These are phyloP conservation scores for Ariolimax columbianus DNA, from an alignment of 2,888 invertebrate genomes.

Conservation along the genomic window DNA sequence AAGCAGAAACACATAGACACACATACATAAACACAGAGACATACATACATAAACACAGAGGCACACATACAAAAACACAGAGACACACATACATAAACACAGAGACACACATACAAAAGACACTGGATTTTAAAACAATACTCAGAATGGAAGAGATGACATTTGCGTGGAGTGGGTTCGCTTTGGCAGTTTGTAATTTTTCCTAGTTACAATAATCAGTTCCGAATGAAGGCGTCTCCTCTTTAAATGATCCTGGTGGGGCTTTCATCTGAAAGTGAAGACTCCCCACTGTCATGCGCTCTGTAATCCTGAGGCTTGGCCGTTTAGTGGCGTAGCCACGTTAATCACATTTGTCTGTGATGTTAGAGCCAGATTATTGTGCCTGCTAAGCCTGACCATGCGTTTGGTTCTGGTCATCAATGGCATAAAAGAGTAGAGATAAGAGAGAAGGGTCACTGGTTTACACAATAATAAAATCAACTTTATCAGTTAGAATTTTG, in stretches of 20 bases:
- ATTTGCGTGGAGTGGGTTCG: constrained; percentile 7
- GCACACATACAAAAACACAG: too few relatives aligned
- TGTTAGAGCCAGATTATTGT: background rate
- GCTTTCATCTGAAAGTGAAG: constrained; percentile 3
- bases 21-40: too few relatives aligned
- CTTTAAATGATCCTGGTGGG: background rate
- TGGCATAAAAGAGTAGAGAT: background rate
- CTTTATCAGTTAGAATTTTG: too few relatives aligned
- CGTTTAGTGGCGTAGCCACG: background rate
- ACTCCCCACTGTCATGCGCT: background rate
- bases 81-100: too few relatives aligned
- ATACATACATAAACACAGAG: too few relatives aligned
- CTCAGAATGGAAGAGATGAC: constrained; percentile 1
- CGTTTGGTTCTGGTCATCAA: background rate
- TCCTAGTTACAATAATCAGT: constrained; percentile 4
- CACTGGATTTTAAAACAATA: background rate
- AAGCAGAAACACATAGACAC: too few relatives aligned
- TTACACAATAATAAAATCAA: too few relatives aligned
- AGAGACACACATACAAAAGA: too few relatives aligned
- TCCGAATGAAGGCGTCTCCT: background rate
- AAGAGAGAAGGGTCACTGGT: too few relatives aligned
- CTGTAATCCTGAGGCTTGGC: background rate
- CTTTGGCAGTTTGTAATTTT: constrained; percentile 12
- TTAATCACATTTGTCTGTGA: constrained; percentile 23
- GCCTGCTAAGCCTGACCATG: background rate